Conservation (phyloP, 2,797 vertebrate genomes). For the Rhincodon typus region DNA sequence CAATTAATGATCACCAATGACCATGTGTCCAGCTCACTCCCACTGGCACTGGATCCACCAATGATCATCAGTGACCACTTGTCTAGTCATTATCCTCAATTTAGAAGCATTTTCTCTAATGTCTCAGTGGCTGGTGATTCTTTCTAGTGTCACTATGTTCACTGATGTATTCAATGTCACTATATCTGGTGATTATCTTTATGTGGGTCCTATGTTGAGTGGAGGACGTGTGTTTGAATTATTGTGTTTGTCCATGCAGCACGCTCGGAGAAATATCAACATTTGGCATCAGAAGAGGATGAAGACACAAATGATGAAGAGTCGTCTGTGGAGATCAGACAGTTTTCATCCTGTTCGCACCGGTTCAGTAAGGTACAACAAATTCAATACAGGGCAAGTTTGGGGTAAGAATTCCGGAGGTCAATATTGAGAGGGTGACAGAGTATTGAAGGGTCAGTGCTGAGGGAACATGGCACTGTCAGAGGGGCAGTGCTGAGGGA, state of each 20-base stretch:
- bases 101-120: neutral
- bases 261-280: slow-evolving; percentile 85
- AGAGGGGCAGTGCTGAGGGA: too few relatives aligned
- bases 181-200: too few relatives aligned
- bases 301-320: slow-evolving; percentile 92
- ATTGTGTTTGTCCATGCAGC: slow-evolving; percentile 53
- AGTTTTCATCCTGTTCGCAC: slow-evolving; percentile 92
- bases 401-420: neutral
- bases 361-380: slow-evolving; percentile 90
- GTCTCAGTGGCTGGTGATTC: neutral
- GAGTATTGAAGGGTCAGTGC: too few relatives aligned
- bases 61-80: neutral
- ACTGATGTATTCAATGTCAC: too few relatives aligned
- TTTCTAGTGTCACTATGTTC: too few relatives aligned
- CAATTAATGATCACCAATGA: too few relatives aligned
- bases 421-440: neutral
- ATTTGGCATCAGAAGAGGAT: slow-evolving; percentile 81
- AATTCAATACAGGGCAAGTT: neutral
- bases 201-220: neutral
- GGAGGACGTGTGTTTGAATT: too few relatives aligned
- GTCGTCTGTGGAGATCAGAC: slow-evolving; percentile 82
- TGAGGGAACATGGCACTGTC: too few relatives aligned
- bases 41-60: neutral
- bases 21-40: neutral
- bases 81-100: neutral